phyloP scores from a whole-genome alignment of 2,113 vertebrate genomes.

The Fukomys damarensis region DNA sequence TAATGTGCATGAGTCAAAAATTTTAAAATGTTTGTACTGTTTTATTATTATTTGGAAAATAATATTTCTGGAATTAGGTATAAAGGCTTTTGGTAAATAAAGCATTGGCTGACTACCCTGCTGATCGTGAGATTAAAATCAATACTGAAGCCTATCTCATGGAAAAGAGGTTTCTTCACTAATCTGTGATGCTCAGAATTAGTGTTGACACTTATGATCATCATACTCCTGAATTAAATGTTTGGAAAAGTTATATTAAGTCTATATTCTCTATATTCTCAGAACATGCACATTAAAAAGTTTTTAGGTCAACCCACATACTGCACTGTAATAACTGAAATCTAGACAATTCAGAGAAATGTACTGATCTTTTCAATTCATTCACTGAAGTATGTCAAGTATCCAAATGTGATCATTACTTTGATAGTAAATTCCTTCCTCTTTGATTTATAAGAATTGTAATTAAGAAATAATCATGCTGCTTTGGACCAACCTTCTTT shows the following conservation, averaged over 20 bases:
- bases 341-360: constrained; percentile 6
- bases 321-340: background rate
- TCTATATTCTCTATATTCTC: background rate
- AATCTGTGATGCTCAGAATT: background rate
- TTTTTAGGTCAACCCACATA: background rate
- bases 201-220: background rate
- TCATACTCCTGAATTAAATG: constrained; percentile 16
- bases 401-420: background rate
- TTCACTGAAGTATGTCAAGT: background rate
- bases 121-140: background rate
- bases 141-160: background rate
- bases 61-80: background rate
- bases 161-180: background rate
- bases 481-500: background rate
- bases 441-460: background rate
- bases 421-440: background rate
- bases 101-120: background rate
- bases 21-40: background rate
- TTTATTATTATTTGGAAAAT: background rate
- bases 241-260: background rate
- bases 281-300: background rate
- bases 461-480: background rate
- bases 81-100: background rate
- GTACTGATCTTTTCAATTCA: background rate
- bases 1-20: background rate